These are phyloP conservation scores for Brachionus rotundiformis DNA, from an alignment of 1,140 invertebrate genomes.

Conservation along the genomic window DNA sequence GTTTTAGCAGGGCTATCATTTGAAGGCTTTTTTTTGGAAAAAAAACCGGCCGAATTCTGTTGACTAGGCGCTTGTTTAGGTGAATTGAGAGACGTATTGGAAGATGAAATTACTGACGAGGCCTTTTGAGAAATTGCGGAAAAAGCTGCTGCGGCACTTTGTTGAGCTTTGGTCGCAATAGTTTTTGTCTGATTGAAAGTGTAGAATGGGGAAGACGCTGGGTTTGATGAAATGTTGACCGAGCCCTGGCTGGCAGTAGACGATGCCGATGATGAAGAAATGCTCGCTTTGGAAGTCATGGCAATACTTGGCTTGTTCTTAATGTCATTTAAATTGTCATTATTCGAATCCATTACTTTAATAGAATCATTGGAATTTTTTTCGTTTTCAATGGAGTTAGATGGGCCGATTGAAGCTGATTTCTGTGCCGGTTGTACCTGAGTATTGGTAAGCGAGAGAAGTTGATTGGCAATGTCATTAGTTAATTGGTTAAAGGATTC, in stretches of 20 bases:
- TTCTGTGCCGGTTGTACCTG: background rate
- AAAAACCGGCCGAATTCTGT: background rate
- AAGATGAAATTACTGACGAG: conserved; percentile 37
- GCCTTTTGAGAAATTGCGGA: conserved; percentile 51
- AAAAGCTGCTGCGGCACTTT: conserved; percentile 42
- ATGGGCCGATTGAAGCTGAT: background rate
- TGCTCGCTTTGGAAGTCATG: background rate
- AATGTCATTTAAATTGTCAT: conserved; percentile 11
- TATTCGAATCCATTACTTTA: background rate
- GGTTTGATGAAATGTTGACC: background rate
- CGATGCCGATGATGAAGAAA: background rate
- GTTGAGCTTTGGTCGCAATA: conserved; percentile 43
- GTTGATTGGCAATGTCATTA: conserved; percentile 43
- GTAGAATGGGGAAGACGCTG: conserved; percentile 51
- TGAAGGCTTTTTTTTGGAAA: conserved; percentile 31
- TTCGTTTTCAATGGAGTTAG: background rate
- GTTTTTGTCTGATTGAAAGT: conserved; percentile 16
- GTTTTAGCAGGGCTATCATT: background rate
- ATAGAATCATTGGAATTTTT: conserved; percentile 26
- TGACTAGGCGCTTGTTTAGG: conserved; percentile 1
- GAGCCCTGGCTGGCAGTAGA: background rate
- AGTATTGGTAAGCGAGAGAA: background rate
- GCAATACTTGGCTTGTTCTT: background rate
- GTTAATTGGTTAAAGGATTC: conserved; percentile 40
- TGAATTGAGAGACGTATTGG: conserved; percentile 24